A percentile compares a stretch with the other conserved stretches of the same genome.
Evolutionary conservation across 1,140 invertebrate genomes (phyloP).

Genomic region (Camponotus vicinus): DNA sequence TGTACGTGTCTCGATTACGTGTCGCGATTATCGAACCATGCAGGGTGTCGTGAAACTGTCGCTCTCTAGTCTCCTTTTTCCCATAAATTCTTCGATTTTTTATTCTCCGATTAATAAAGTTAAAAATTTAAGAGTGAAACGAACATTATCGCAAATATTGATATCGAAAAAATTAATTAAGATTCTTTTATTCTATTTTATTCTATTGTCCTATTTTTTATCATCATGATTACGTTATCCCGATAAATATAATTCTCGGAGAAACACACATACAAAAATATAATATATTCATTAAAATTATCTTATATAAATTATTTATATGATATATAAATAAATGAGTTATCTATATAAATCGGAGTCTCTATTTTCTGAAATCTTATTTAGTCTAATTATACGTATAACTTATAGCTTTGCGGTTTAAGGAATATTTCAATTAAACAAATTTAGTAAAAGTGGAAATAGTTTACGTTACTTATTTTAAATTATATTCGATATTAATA

Average conservation of each 20-base stretch:
- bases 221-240: background rate
- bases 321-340: too few relatives aligned
- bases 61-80: background rate
- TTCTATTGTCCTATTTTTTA: background rate
- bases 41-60: background rate
- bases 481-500: background rate
- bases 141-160: background rate
- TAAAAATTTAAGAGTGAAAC: background rate
- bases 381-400: background rate
- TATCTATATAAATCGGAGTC: too few relatives aligned
- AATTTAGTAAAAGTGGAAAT: background rate
- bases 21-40: slow-evolving; percentile 27
- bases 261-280: too few relatives aligned
- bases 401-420: background rate
- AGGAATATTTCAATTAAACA: background rate
- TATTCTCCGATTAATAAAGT: background rate
- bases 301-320: too few relatives aligned
- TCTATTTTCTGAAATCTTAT: background rate
- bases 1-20: slow-evolving; percentile 15
- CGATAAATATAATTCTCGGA: background rate
- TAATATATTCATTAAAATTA: too few relatives aligned
- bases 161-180: background rate
- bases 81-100: background rate
- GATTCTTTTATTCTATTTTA: background rate
- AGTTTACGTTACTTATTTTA: background rate